Evolutionary conservation across 37 sponge, comb jelly and placozoan species (phyloP), one percentile per base, ranked within the genome.

Genomic region (Diacarnus erythraeanus): DNA sequence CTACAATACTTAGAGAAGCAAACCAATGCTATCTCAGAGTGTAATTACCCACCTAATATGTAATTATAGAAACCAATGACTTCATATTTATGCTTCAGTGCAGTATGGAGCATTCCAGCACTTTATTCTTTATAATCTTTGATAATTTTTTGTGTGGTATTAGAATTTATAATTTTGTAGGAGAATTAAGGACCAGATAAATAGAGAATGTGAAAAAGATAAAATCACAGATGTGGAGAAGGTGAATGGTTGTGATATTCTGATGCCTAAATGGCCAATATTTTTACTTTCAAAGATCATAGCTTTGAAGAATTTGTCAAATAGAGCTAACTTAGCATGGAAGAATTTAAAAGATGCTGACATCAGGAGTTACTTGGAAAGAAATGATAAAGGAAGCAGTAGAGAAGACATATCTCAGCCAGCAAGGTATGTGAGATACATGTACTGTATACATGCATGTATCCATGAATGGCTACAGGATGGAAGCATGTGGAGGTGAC

Each of bases 341-440:
- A 34, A 20, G 39, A 84, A 79, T 42, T 59, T 84, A 31, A 89
- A 80, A 27, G 58, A 84, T 39, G 38, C 51, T 0, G 80, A 69
- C 26, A 36, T 84, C 47, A 40, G 36, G 73, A 26, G 21, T 23
- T 77, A 71, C 44, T 26, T 80, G 35, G 78, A 71, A n/a, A 57
- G 37, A 39, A 60, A 31, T 35, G 76, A 76, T 35, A 41, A 35
- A 6, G 34, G 37, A 42, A n/a, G n/a, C 26, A 9, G 31, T 1
- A 4, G 61, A 70, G 38, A 71, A 23, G 57, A 70, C 31, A 63
- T 27, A 39, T 20, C 25, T 35, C 43, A 68, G 57, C 54, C 31
- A 44, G 66, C 36, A 27, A 59, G 66, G 41, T 40, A n/a, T 20
- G 58, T 31, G 23, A 29, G 15, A 3, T 23, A 60, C 58, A 12